phyloP scores from a whole-genome alignment of 2,888 invertebrate species.

The Augochlorella aurata region DNA sequence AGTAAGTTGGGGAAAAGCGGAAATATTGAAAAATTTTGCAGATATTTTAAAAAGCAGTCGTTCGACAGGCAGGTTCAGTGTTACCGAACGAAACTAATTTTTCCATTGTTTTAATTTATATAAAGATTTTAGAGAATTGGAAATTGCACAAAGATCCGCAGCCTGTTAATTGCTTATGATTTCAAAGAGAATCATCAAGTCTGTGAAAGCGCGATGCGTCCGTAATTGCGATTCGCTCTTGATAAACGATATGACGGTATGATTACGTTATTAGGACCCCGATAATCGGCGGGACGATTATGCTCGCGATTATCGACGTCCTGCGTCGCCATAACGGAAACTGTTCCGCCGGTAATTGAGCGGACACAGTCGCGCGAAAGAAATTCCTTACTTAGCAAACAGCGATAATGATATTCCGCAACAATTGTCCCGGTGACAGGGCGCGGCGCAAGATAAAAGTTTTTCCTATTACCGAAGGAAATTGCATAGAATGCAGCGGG shows the following conservation, averaged over 20 bases:
- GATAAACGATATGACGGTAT: not conserved
- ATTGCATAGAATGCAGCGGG: slow-evolving; percentile 14
- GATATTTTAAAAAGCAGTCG: too few species aligned
- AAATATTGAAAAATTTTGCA: too few species aligned
- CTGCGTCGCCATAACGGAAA: not conserved
- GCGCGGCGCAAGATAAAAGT: not conserved
- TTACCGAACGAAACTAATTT: too few species aligned
- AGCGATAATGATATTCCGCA: slow-evolving; percentile 2
- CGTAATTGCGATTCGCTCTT: not conserved
- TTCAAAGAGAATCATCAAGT: not conserved
- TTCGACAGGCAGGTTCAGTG: too few species aligned
- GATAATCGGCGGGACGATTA: not conserved
- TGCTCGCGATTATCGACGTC: not conserved
- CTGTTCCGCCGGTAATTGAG: slow-evolving; percentile 5
- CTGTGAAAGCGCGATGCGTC: not conserved
- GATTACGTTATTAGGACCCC: not conserved
- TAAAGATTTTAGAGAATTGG: not conserved
- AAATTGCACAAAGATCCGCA: not conserved
- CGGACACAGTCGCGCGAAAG: not conserved
- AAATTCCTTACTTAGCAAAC: not conserved
- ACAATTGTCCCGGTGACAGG: not conserved
- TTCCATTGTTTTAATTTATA: not conserved
- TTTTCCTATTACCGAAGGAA: slow-evolving; percentile 25
- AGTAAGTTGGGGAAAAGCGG: too few species aligned
- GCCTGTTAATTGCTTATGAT: not conserved